These are phyloP conservation scores for Xiphophorus birchmanni DNA, from an alignment of 2,797 vertebrate species.

Conservation along the genomic window DNA sequence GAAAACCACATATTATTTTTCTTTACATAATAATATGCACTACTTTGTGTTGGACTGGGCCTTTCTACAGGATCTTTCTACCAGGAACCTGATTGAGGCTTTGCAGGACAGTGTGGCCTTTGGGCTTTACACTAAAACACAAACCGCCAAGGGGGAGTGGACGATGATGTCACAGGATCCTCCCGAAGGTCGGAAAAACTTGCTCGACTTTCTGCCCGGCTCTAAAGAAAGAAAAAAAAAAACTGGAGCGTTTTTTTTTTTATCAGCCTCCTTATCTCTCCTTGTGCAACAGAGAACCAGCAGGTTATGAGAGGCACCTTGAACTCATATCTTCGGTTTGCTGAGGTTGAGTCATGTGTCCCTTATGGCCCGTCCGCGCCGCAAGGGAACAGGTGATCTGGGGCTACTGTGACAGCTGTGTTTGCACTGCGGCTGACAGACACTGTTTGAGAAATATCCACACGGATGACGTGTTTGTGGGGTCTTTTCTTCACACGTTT, in stretches of 20 bases:
- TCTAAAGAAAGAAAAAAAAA: neutral
- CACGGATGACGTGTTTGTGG: constrained; percentile 2
- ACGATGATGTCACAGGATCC: neutral
- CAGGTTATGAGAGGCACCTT: constrained; percentile 72
- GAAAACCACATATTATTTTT: neutral
- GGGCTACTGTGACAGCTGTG: constrained; percentile 64
- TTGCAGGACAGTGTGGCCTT: neutral
- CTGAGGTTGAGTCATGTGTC: constrained; percentile 68
- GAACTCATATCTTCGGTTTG: constrained; percentile 67
- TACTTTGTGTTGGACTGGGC: neutral
- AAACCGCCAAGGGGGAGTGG: neutral
- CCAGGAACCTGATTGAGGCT: neutral
- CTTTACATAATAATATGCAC: neutral
- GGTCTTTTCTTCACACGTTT: neutral
- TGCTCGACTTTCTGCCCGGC: neutral
- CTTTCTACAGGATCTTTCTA: neutral
- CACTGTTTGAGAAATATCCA: constrained; percentile 37
- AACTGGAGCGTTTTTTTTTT: neutral
- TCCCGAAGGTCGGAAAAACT: neutral
- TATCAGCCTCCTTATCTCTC: constrained; percentile 3
- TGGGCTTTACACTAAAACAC: neutral
- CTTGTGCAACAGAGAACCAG: constrained; percentile 63
- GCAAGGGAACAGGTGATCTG: constrained; percentile 63
- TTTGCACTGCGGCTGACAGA: constrained; percentile 64
- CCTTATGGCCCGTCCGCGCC: constrained; percentile 42